Conservation (phyloP, 2,113 vertebrate species). For the Rhineura floridana region DNA sequence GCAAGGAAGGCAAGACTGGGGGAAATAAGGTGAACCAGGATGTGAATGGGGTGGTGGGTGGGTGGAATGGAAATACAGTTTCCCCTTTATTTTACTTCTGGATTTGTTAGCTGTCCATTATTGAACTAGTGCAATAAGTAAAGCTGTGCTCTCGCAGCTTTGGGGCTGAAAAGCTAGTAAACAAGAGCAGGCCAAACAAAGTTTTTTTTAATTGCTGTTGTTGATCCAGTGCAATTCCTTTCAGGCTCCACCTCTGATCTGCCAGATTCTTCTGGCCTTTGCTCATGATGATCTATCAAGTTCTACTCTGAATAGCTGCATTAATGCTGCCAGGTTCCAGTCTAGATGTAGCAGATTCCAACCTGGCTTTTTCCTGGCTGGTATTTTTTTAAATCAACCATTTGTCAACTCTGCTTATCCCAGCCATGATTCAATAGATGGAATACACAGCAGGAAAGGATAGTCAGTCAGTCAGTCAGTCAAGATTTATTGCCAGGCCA, state of each 20-base stretch:
- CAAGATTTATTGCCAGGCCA: too few relatives aligned
- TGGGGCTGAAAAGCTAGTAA: neutral
- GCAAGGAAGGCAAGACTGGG: conserved; percentile 51
- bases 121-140: neutral
- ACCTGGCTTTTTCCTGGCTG: neutral
- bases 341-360: neutral
- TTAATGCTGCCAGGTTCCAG: neutral
- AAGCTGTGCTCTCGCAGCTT: neutral
- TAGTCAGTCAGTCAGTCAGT: too few relatives aligned
- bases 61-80: conserved; percentile 38
- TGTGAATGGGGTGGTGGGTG: conserved; percentile 9
- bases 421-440: neutral
- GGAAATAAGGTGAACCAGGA: conserved; percentile 53
- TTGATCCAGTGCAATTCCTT: neutral
- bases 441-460: neutral
- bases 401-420: neutral
- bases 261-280: neutral
- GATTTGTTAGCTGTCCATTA: neutral
- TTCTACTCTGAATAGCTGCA: neutral
- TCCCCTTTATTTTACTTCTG: neutral
- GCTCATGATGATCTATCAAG: neutral
- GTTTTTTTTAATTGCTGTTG: neutral
- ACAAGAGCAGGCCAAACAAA: neutral
- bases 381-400: neutral
- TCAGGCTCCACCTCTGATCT: neutral